Evolutionary conservation across 2,888 invertebrate species (phyloP).

Genomic region (Hemithea aestivaria): DNA sequence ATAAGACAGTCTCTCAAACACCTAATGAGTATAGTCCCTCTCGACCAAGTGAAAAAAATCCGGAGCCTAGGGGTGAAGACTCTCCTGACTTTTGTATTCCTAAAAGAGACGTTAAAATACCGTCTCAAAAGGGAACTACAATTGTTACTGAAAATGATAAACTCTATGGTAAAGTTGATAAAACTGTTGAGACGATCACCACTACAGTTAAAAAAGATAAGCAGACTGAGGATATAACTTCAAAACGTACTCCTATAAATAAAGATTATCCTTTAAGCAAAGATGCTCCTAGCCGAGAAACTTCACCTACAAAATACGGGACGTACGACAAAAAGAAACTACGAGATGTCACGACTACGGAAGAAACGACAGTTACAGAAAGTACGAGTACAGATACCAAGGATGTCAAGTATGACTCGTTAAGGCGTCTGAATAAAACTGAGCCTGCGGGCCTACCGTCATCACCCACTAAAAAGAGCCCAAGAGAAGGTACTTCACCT

Average conservation of each 20-base stretch:
- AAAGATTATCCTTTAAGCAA: constrained; percentile 14
- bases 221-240: constrained; percentile 22
- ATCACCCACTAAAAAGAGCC: constrained; percentile 37
- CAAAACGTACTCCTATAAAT: constrained; percentile 5
- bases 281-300: constrained; percentile 18
- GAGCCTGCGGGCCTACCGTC: constrained; percentile 24
- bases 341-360: constrained; percentile 6
- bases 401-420: constrained; percentile 33
- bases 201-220: constrained; percentile 11
- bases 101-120: constrained; percentile 35
- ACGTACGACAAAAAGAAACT: constrained; percentile 39
- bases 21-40: constrained; percentile 7
- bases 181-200: constrained; percentile 23
- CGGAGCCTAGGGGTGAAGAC: constrained; percentile 36
- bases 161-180: constrained; percentile 21
- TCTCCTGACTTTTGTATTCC: constrained; percentile 24
- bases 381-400: constrained; percentile 25
- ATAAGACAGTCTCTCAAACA: constrained; percentile 13
- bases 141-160: constrained; percentile 35
- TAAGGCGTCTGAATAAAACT: constrained; percentile 32
- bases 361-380: constrained; percentile 19
- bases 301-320: constrained; percentile 30
- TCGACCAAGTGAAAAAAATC: constrained; percentile 24
- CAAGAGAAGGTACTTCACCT: constrained; percentile 46
- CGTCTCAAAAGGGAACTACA: constrained; percentile 40